These are phyloP conservation scores for Drosophila mayri DNA, from an alignment of 1,140 invertebrate genomes.

Conservation along the genomic window DNA sequence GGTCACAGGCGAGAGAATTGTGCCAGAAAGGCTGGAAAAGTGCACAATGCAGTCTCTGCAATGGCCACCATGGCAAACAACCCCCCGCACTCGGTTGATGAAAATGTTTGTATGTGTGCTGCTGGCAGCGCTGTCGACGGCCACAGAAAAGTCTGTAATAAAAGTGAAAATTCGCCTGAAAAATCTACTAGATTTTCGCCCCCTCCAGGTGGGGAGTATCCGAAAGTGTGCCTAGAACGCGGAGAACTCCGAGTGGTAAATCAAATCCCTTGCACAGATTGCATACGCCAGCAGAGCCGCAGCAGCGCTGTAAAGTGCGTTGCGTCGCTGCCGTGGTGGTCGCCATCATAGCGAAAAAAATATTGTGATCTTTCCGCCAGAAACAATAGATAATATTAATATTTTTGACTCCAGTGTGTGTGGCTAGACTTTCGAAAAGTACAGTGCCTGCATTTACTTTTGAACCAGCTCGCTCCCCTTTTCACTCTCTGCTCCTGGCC, in stretches of 20 bases:
- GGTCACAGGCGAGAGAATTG: constrained; percentile 10
- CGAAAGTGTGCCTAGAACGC: constrained; percentile 8
- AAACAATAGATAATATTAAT: constrained; percentile 18
- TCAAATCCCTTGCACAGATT: constrained; percentile 26
- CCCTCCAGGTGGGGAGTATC: constrained; percentile 6
- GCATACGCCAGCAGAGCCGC: constrained; percentile 29
- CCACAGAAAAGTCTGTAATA: constrained; percentile 50
- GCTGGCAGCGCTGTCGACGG: constrained; percentile 59
- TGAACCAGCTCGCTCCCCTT: constrained; percentile 22
- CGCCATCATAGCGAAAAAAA: constrained; percentile 71
- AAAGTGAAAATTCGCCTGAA: constrained; percentile 64
- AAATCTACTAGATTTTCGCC: constrained; percentile 17
- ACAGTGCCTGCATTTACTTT: constrained; percentile 72
- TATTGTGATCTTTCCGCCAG: constrained; percentile 45
- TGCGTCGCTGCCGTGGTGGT: constrained; percentile 70
- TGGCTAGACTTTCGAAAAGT: constrained; percentile 53
- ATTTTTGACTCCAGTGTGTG: constrained; percentile 9
- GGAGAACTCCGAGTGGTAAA: background rate
- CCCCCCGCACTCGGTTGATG: constrained; percentile 74
- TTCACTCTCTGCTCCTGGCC: constrained; percentile 1
- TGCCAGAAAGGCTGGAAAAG: constrained; percentile 34
- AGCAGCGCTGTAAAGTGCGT: constrained; percentile 72
- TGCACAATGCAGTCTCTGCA: constrained; percentile 32
- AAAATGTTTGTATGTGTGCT: constrained; percentile 74
- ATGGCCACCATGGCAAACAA: constrained; percentile 63